Conservation (phyloP, 2,113 vertebrate species). For the Pelmatolapia mariae region DNA sequence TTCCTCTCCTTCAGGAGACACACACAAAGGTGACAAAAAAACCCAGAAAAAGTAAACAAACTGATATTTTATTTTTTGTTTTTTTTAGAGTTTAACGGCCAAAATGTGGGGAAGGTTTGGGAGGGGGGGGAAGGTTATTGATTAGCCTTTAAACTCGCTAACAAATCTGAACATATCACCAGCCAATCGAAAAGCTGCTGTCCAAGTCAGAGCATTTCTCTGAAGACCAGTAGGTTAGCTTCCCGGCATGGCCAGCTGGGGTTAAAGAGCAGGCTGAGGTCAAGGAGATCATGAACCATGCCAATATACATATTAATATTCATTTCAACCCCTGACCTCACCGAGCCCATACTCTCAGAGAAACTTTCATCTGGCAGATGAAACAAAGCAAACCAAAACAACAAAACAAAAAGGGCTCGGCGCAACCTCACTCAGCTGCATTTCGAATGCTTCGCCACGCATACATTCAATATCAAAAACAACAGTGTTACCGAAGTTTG, state of each 20-base stretch:
- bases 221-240: not conserved
- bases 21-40: not conserved
- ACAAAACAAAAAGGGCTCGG: not conserved
- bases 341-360: not conserved
- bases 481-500: slow-evolving; percentile 55
- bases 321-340: not conserved
- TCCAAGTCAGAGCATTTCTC: not conserved
- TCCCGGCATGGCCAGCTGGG: not conserved
- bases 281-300: slow-evolving; percentile 7
- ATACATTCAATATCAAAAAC: slow-evolving; percentile 68
- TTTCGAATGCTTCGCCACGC: not conserved
- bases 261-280: not conserved
- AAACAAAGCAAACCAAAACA: not conserved
- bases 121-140: not conserved
- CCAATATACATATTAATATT: slow-evolving; percentile 43
- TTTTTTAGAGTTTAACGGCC: not conserved
- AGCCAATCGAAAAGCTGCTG: not conserved
- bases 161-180: not conserved
- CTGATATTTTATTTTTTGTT: not conserved
- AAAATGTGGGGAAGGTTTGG: not conserved
- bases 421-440: slow-evolving; percentile 9
- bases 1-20: slow-evolving; percentile 14
- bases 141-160: not conserved
- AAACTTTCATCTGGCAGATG: not conserved
- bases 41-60: not conserved